A percentile compares a stretch with the other conserved stretches of the same genome.
Evolutionary conservation across 2,888 invertebrate genomes (phyloP).

Genomic region (Drosophila heteroneura): DNA sequence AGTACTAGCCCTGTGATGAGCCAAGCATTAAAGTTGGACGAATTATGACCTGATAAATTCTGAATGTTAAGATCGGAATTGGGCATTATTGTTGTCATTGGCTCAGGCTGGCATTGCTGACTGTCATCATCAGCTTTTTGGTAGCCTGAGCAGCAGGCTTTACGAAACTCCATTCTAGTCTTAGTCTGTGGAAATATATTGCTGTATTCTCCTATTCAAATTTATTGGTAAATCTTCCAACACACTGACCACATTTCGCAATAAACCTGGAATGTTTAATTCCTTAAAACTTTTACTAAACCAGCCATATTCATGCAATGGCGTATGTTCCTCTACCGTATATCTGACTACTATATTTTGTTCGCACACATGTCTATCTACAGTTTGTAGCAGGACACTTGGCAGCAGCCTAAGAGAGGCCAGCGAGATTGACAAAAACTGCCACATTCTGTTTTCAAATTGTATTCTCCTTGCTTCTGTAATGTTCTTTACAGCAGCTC

Average conservation of each 20-base stretch:
- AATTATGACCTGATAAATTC: no score
- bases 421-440: background rate
- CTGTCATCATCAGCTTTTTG: background rate
- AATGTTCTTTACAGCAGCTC: background rate
- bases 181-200: slow-evolving; percentile 31
- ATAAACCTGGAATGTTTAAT: background rate
- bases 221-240: background rate
- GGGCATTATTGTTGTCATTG: slow-evolving; percentile 1
- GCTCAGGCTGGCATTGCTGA: slow-evolving; percentile 16
- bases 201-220: background rate
- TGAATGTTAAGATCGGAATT: background rate
- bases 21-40: background rate
- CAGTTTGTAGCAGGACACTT: slow-evolving; percentile 5
- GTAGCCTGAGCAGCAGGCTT: slow-evolving; percentile 50
- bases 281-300: slow-evolving; percentile 7
- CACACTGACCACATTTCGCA: no score
- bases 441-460: slow-evolving; percentile 22
- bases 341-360: slow-evolving; percentile 12
- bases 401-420: background rate
- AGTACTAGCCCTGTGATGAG: background rate
- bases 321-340: slow-evolving; percentile 7
- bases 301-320: slow-evolving; percentile 30
- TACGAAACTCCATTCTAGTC: slow-evolving; percentile 18
- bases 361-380: slow-evolving; percentile 25
- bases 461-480: background rate